Conservation (phyloP, 2,797 vertebrate genomes). For the Enteromius argenteus region DNA sequence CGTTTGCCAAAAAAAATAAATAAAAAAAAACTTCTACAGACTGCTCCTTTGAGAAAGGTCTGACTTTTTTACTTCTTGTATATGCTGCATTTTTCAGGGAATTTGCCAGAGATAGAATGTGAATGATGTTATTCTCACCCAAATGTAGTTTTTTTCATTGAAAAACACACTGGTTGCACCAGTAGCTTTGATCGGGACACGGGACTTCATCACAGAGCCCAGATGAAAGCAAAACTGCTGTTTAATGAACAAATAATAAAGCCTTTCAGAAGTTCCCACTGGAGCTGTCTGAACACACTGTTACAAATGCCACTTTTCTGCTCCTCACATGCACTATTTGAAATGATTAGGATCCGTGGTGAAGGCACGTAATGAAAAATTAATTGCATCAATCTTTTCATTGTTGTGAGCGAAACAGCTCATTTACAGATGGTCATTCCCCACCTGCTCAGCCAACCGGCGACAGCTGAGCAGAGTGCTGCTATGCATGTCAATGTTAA, state of each 20-base stretch:
- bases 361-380: slow-evolving; percentile 83
- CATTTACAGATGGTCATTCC: slow-evolving; percentile 83
- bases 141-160: not conserved
- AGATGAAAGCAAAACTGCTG: slow-evolving; percentile 3
- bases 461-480: slow-evolving; percentile 53
- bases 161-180: not conserved
- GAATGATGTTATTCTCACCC: slow-evolving; percentile 17
- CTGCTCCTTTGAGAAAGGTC: not conserved
- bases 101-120: not conserved
- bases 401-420: slow-evolving; percentile 82
- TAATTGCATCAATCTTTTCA: slow-evolving; percentile 86
- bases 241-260: slow-evolving; percentile 38
- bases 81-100: slow-evolving; percentile 14
- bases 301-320: slow-evolving; percentile 39
- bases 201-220: not conserved
- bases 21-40: slow-evolving; percentile 22
- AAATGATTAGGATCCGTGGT: slow-evolving; percentile 79
- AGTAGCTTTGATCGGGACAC: slow-evolving; percentile 22
- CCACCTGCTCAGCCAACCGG: slow-evolving; percentile 79
- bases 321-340: slow-evolving; percentile 47
- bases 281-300: slow-evolving; percentile 13
- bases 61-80: slow-evolving; percentile 1
- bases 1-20: slow-evolving; percentile 12
- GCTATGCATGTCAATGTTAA: slow-evolving; percentile 50
- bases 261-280: slow-evolving; percentile 36